Conservation (phyloP, 2,888 invertebrate species). For the Lasioglossum zephyrum region DNA sequence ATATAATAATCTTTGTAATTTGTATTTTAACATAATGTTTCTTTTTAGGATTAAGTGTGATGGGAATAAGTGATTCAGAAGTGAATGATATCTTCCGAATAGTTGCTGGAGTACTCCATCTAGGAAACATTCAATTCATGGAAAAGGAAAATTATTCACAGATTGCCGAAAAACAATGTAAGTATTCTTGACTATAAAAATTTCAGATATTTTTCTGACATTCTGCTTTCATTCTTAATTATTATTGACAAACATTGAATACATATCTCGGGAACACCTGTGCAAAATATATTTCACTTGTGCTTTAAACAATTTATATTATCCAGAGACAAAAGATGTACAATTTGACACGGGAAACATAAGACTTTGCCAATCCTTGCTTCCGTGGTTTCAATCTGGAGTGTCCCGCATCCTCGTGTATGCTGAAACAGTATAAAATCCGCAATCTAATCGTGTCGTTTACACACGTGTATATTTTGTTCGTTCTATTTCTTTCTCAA, state of each 20-base stretch:
- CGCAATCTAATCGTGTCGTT: not conserved
- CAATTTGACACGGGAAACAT: not conserved
- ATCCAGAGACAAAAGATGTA: not conserved
- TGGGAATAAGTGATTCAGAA: constrained; percentile 86
- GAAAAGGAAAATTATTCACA: constrained; percentile 86
- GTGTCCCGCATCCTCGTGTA: not conserved
- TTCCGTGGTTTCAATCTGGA: not conserved
- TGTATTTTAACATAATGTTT: not conserved
- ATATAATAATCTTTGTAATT: not conserved
- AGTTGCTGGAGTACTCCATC: constrained; percentile 87
- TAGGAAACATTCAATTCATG: constrained; percentile 87
- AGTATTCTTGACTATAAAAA: constrained; percentile 70
- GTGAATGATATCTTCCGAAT: constrained; percentile 86
- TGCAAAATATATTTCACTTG: not conserved
- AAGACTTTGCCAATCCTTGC: not conserved
- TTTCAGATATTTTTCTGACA: not conserved
- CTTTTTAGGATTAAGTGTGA: constrained; percentile 86
- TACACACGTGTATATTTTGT: not conserved
- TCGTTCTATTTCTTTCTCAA: constrained; percentile 7
- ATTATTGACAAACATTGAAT: no score
- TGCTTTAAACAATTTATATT: not conserved
- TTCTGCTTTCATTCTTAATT: no score
- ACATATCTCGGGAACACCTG: no score
- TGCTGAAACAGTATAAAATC: not conserved
- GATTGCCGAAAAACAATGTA: constrained; percentile 86